Evolutionary conservation across 2,888 invertebrate species (phyloP).

Genomic region (Conops quadrifasciatus): DNA sequence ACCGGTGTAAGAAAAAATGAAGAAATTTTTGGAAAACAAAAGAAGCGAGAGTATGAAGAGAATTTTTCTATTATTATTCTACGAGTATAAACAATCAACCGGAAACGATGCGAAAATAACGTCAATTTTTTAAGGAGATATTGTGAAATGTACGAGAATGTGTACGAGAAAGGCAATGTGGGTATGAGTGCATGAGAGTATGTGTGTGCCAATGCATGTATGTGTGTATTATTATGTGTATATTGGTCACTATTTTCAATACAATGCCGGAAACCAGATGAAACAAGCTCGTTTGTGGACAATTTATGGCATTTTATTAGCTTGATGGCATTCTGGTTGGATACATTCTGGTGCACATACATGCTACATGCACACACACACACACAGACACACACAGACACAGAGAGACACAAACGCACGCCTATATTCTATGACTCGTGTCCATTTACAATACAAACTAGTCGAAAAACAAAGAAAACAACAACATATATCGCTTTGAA

Average conservation of each 20-base stretch:
- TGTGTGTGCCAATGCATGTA: background rate
- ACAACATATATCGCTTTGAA: background rate
- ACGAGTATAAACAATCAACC: no score
- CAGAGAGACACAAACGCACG: no score
- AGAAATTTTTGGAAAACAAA: no score
- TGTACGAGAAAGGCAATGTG: background rate
- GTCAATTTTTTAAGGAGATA: no score
- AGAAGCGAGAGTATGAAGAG: no score
- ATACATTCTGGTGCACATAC: background rate
- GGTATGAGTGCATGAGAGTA: background rate
- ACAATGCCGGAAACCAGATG: background rate
- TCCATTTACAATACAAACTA: background rate
- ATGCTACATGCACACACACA: background rate
- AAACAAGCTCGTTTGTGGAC: conserved; percentile 14
- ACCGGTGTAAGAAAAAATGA: no score
- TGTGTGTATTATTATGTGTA: background rate
- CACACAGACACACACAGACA: background rate
- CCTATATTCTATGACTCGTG: no score
- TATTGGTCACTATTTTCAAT: background rate
- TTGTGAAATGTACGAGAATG: no score
- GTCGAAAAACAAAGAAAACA: background rate
- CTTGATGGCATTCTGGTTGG: background rate
- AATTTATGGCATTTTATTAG: conserved; percentile 30
- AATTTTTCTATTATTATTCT: no score
- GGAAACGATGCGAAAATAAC: no score